Percentiles rank a stretch among this genome's conserved stretches.
Conservation (phyloP, 2,113 vertebrate species). For the Diphyllodes magnificus region DNA sequence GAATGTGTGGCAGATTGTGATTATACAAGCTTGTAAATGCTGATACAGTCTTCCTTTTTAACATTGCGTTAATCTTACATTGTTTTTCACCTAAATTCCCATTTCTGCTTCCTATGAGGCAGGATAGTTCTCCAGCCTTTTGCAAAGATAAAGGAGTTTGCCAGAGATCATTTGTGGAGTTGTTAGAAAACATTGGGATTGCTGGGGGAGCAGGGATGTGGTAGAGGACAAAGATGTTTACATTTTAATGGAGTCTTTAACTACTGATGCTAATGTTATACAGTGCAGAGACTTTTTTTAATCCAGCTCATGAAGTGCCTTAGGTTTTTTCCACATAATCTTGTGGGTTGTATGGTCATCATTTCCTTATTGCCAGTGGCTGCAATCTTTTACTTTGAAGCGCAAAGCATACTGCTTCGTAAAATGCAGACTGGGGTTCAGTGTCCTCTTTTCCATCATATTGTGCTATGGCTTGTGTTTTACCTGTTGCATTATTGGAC, state of each 20-base stretch:
- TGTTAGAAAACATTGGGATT: not conserved
- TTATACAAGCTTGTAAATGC: not conserved
- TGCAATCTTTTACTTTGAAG: not conserved
- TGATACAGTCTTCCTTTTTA: not conserved
- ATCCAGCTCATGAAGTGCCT: not conserved
- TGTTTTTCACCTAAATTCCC: not conserved
- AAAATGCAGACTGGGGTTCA: not conserved
- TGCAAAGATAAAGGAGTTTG: not conserved
- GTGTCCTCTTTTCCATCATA: not conserved
- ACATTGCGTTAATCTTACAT: fast-evolving
- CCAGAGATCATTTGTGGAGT: not conserved
- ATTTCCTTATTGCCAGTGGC: not conserved
- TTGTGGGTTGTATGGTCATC: not conserved
- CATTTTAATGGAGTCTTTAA: not conserved
- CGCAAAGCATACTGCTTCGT: not conserved
- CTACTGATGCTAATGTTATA: not conserved
- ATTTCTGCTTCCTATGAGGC: not conserved
- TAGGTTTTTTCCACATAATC: not conserved
- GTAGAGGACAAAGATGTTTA: not conserved
- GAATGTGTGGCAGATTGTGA: not conserved
- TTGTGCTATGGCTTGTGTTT: not conserved
- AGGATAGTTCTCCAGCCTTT: not conserved
- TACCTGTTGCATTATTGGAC: not conserved
- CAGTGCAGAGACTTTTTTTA: not conserved
- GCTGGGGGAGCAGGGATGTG: not conserved